Percentiles rank a stretch among this genome's conserved stretches.
Evolutionary conservation across 2,113 vertebrate genomes (phyloP).

Genomic region (Butastur rufipennis): DNA sequence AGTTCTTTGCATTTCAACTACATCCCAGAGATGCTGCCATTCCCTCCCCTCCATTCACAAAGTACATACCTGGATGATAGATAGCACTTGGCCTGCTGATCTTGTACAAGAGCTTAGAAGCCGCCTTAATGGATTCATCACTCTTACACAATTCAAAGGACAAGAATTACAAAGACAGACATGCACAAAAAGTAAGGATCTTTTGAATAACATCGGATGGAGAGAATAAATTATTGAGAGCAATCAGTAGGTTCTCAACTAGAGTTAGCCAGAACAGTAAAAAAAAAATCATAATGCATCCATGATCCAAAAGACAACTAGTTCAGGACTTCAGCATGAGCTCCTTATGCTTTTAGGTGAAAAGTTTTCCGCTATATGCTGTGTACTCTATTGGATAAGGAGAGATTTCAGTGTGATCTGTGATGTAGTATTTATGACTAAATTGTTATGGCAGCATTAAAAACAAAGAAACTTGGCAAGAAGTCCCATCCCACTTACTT

Average conservation of each 20-base stretch:
- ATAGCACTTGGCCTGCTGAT: background rate
- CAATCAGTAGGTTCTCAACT: background rate
- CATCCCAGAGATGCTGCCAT: background rate
- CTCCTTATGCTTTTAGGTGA: background rate
- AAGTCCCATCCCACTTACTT: background rate
- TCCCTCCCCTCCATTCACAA: background rate
- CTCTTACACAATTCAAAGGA: background rate
- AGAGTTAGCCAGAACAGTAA: background rate
- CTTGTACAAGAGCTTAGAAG: background rate
- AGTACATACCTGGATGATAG: background rate
- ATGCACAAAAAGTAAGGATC: background rate
- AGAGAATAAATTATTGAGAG: background rate
- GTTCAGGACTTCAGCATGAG: background rate
- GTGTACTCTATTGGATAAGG: background rate
- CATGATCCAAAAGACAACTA: background rate
- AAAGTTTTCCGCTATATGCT: background rate
- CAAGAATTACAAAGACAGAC: background rate
- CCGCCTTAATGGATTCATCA: background rate
- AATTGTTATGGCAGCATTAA: background rate
- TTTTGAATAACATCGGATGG: background rate
- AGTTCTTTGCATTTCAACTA: background rate
- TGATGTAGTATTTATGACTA: background rate
- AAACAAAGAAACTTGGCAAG: background rate
- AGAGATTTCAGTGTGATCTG: background rate
- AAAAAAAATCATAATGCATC: background rate